Evolutionary conservation across 2,888 invertebrate species (phyloP), one percentile per base, ranked within the genome.

Genomic region (Callyntrura guangdongensis): DNA sequence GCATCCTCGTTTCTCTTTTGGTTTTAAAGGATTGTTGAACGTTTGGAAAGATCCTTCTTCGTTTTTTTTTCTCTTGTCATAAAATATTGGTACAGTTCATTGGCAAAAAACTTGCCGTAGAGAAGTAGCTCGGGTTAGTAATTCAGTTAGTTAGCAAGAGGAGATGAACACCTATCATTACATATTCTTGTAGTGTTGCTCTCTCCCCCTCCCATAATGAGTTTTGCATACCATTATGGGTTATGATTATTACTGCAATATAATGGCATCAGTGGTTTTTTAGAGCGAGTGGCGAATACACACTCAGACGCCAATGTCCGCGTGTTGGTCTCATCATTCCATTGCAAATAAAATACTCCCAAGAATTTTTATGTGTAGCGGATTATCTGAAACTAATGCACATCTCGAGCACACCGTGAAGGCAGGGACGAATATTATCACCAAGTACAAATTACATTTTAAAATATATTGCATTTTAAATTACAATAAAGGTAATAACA

Each of bases 111-210:
- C 17, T 3, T 17, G 1, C n/a, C 6, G 12, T 45, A 45, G 17
- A 45, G 69, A 69, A n/a, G 45, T 14, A 69, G 17, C 36, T 45
- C 11, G n/a, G 17, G 69, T 69, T 69, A 6, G 49, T 49, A 74
- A 74, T 74, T 74, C 17, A 61, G 61, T 17, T 79, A 56, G 59
- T 79, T 27, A 77, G 25, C 22, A 53, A 59, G 17, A 69, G 25
- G 59, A 59, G 25, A 79, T 79, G 79, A 27, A 79, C 79, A 79
- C 79, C 79, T 79, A 79, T 79, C 79, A 79, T 79, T 79, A 79
- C 27, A 79, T 79, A 79, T 79, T 59, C 59, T 59, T 36, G 27
- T 79, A 56, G 56, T 79, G 79, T 79, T 59, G 27, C 27, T 79
- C 79, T 56, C 79, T 59, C 79, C 49, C 49, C 79, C 79, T 56